These are phyloP conservation scores for Drosophila kurseongensis DNA, from an alignment of 1,140 invertebrate genomes.

Conservation along the genomic window DNA sequence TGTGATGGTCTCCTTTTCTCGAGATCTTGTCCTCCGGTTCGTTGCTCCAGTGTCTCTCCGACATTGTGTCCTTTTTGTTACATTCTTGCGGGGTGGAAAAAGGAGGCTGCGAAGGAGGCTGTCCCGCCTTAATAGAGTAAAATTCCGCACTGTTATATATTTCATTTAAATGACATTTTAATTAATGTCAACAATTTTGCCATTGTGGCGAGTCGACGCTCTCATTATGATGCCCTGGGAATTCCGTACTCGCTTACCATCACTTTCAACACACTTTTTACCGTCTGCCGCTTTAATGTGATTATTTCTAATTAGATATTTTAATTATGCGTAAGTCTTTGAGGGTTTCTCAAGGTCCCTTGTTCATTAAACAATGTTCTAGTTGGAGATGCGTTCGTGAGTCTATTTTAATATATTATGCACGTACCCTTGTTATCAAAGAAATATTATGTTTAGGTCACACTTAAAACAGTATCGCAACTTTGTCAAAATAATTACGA, in stretches of 20 bases:
- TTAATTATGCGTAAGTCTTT: constrained; percentile 39
- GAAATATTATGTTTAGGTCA: too few relatives aligned
- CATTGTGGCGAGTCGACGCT: constrained; percentile 49
- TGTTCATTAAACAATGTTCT: constrained; percentile 15
- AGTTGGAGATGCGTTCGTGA: background rate
- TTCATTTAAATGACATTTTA: constrained; percentile 83
- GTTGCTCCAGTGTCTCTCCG: constrained; percentile 19
- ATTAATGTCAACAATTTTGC: constrained; percentile 81
- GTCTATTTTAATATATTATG: background rate
- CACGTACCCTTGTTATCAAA: too few relatives aligned
- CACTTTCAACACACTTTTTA: constrained; percentile 27
- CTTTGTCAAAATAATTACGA: too few relatives aligned
- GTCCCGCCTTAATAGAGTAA: constrained; percentile 54
- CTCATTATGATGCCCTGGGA: constrained; percentile 38
- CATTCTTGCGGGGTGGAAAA: background rate
- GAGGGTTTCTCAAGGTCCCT: constrained; percentile 5
- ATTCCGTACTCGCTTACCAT: constrained; percentile 15
- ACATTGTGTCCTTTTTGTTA: constrained; percentile 26
- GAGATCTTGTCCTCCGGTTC: constrained; percentile 40
- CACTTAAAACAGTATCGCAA: too few relatives aligned
- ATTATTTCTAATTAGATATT: constrained; percentile 49
- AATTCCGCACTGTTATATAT: constrained; percentile 75
- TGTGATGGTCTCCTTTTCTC: constrained; percentile 14
- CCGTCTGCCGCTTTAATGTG: constrained; percentile 36
- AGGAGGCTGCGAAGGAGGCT: constrained; percentile 1